Percentiles rank a stretch among this genome's conserved stretches.
These are phyloP conservation scores for Rhagoletis zephyria DNA, from an alignment of 1,140 invertebrate species.

Conservation along the genomic window DNA sequence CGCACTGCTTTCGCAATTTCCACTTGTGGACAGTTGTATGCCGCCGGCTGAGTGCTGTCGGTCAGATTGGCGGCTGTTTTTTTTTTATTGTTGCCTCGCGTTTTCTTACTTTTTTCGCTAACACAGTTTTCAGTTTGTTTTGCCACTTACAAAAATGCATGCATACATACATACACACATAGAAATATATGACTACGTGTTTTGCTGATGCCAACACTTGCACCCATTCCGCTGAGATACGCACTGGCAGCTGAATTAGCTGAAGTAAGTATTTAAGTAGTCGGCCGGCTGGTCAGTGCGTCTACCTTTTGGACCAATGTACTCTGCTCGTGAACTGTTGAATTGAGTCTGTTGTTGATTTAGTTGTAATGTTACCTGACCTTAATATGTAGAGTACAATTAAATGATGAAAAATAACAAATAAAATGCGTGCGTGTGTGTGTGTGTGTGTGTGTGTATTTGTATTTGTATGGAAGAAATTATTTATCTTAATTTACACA, in stretches of 20 bases:
- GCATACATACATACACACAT: not conserved
- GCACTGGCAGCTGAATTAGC: not conserved
- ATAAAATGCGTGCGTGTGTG: not conserved
- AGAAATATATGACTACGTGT: not conserved
- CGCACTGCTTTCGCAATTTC: not conserved
- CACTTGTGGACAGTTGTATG: too few relatives aligned
- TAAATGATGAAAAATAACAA: not conserved
- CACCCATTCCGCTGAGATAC: not conserved
- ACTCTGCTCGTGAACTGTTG: not conserved
- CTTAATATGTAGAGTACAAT: conserved; percentile 9
- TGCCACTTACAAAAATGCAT: not conserved
- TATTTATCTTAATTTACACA: not conserved
- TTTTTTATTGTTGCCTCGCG: not conserved
- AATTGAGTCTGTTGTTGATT: conserved; percentile 18
- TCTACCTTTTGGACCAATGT: conserved; percentile 21
- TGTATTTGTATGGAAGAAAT: not conserved
- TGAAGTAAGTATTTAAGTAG: not conserved
- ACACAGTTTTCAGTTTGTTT: not conserved
- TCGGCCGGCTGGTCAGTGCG: not conserved
- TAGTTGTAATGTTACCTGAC: conserved; percentile 33
- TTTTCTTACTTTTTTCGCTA: not conserved
- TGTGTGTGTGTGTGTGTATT: not conserved
- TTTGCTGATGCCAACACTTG: not conserved
- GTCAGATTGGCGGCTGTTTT: not conserved
- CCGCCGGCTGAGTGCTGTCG: not conserved